Evolutionary conservation across 1,140 invertebrate species (phyloP).

Genomic region (Trichoplusia ni): DNA sequence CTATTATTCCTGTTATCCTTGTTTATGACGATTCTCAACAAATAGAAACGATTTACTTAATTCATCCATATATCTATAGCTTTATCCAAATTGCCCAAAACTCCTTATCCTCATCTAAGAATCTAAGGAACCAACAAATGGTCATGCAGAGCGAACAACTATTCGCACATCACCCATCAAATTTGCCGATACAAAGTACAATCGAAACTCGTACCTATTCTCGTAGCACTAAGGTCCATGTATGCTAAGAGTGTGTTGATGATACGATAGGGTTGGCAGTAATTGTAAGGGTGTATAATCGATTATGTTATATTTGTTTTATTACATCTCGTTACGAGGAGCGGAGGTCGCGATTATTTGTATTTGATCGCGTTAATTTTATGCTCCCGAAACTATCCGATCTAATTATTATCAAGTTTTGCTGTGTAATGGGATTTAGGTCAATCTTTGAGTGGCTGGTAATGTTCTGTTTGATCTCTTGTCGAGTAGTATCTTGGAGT

Average conservation of each 20-base stretch:
- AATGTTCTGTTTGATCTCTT: not conserved
- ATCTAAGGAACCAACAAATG: conserved; percentile 52
- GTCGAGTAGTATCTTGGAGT: too few species aligned
- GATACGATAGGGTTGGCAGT: conserved; percentile 30
- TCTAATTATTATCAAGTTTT: not conserved
- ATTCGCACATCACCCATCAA: conserved; percentile 19
- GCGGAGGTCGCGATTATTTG: conserved; percentile 28
- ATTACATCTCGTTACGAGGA: conserved; percentile 64
- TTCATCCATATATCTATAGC: too few species aligned
- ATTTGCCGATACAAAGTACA: conserved; percentile 3
- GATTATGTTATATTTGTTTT: conserved; percentile 68
- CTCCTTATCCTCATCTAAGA: not conserved
- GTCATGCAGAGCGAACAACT: conserved; percentile 59
- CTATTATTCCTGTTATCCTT: too few species aligned
- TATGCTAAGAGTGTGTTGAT: not conserved
- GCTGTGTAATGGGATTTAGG: not conserved
- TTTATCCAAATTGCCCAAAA: not conserved
- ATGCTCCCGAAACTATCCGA: conserved; percentile 17
- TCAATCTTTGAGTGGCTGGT: not conserved
- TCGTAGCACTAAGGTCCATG: not conserved
- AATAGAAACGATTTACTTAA: too few species aligned
- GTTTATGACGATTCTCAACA: too few species aligned
- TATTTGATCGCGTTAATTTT: conserved; percentile 31
- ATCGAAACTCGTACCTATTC: conserved; percentile 39
- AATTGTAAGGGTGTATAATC: conserved; percentile 72